These are phyloP conservation scores for Zaprionus nigranus DNA, from an alignment of 1,140 invertebrate species.

Conservation along the genomic window DNA sequence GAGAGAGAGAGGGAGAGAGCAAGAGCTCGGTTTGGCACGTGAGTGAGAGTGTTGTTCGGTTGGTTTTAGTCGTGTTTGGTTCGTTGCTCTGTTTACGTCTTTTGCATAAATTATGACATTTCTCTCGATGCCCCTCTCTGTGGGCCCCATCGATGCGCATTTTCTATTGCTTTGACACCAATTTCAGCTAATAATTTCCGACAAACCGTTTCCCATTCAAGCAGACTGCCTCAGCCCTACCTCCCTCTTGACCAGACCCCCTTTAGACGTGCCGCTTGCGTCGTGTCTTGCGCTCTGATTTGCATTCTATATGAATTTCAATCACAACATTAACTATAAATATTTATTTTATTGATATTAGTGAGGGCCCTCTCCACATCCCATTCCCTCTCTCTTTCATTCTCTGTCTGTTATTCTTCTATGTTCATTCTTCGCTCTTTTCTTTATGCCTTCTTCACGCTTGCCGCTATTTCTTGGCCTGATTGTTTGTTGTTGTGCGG, in stretches of 20 bases:
- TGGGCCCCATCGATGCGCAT: slow-evolving; percentile 39
- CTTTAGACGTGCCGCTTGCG: slow-evolving; percentile 16
- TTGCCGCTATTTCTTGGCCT: slow-evolving; percentile 65
- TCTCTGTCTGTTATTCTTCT: slow-evolving; percentile 28
- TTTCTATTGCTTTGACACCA: slow-evolving; percentile 76
- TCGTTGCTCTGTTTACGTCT: slow-evolving; percentile 77
- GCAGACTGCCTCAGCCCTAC: not conserved
- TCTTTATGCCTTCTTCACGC: slow-evolving; percentile 19
- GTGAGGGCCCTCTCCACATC: not conserved
- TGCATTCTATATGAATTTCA: slow-evolving; percentile 81
- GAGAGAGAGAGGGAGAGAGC: slow-evolving; percentile 10
- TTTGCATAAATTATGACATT: slow-evolving; percentile 78
- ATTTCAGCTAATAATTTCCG: slow-evolving; percentile 80
- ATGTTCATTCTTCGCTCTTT: slow-evolving; percentile 9
- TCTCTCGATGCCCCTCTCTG: slow-evolving; percentile 27
- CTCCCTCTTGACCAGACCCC: too few species aligned
- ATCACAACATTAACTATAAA: slow-evolving; percentile 76
- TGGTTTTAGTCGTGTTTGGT: slow-evolving; percentile 51
- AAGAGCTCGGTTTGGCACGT: slow-evolving; percentile 43
- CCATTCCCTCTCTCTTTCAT: slow-evolving; percentile 1
- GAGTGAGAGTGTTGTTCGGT: slow-evolving; percentile 71
- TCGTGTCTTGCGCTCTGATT: slow-evolving; percentile 61
- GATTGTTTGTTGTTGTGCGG: slow-evolving; percentile 58
- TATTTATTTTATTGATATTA: slow-evolving; percentile 74
- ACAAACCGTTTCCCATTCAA: slow-evolving; percentile 31